These are phyloP conservation scores for Loriculus beryllinus DNA, from an alignment of 2,797 vertebrate species.

Conservation along the genomic window DNA sequence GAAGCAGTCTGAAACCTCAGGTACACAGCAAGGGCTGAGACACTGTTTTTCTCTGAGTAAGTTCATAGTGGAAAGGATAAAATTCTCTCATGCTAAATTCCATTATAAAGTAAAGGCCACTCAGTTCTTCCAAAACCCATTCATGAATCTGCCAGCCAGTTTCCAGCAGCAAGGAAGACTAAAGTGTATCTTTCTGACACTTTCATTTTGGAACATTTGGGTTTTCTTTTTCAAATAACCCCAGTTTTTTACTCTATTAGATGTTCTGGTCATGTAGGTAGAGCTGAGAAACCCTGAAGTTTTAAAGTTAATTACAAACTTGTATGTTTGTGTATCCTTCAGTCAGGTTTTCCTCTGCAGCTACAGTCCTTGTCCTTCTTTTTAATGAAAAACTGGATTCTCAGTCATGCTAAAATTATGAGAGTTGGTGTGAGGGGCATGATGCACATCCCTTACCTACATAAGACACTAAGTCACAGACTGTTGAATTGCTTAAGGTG, in stretches of 20 bases:
- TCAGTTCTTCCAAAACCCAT: not conserved
- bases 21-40: not conserved
- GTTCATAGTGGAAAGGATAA: not conserved
- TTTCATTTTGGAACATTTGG: not conserved
- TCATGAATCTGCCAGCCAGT: not conserved
- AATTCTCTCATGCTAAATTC: not conserved
- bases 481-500: not conserved
- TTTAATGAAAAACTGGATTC: not conserved
- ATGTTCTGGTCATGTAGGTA: not conserved
- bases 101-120: not conserved
- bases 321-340: not conserved
- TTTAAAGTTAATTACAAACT: not conserved
- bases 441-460: not conserved
- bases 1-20: not conserved
- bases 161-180: not conserved
- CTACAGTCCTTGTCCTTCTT: not conserved
- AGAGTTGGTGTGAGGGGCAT: not conserved
- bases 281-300: not conserved
- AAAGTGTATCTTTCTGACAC: not conserved
- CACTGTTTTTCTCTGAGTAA: not conserved
- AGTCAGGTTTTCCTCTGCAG: not conserved
- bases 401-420: not conserved
- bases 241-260: not conserved
- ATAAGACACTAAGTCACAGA: not conserved
- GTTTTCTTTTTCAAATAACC: not conserved